Evolutionary conservation across 2,888 invertebrate genomes (phyloP).

Genomic region (Sarcophaga rosellei): DNA sequence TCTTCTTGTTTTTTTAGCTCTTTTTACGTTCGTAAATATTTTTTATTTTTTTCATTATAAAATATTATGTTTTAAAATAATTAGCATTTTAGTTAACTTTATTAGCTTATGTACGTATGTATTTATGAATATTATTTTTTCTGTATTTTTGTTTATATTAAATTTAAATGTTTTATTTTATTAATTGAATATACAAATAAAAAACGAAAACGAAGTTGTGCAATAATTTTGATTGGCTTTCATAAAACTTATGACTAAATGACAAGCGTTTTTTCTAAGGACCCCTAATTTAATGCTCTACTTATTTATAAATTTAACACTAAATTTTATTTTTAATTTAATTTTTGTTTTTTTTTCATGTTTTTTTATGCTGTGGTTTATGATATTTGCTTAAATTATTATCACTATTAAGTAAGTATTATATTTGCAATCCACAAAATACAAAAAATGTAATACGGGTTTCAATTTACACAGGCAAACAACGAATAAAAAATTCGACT

Average conservation of each 20-base stretch:
- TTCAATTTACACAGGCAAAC: not conserved
- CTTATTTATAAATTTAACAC: not conserved
- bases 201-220: not conserved
- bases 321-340: slow-evolving; percentile 4
- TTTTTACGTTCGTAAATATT: not conserved
- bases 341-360: not conserved
- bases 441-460: not conserved
- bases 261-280: slow-evolving; percentile 18
- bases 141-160: not conserved
- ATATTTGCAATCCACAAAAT: too few species aligned
- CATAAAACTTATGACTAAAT: slow-evolving; percentile 9
- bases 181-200: slow-evolving; percentile 1
- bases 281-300: slow-evolving; percentile 39
- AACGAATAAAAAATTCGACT: not conserved
- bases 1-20: not conserved
- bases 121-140: not conserved
- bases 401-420: not conserved
- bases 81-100: slow-evolving; percentile 49
- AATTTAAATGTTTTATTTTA: slow-evolving; percentile 24
- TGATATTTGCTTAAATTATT: slow-evolving; percentile 51
- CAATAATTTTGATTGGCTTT: slow-evolving; percentile 58
- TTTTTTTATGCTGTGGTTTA: slow-evolving; percentile 13
- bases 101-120: slow-evolving; percentile 30
- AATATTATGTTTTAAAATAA: not conserved
- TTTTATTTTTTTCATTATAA: not conserved